These are phyloP conservation scores for Azemiops feae DNA, from an alignment of 2,113 vertebrate species.

Conservation along the genomic window DNA sequence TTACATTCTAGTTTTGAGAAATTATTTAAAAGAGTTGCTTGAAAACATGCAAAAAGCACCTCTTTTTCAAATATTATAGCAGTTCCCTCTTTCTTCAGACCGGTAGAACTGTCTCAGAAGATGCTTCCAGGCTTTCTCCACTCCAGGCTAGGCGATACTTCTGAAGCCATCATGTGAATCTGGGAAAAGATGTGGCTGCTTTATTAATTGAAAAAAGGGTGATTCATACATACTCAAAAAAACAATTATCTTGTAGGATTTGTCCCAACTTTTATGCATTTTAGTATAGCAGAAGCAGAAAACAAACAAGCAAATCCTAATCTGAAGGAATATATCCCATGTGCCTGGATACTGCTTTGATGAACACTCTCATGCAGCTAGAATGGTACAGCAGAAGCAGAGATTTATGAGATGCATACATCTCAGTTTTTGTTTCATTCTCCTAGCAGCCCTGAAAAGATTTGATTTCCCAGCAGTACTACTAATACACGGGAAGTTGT, in stretches of 20 bases:
- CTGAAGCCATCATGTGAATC: neutral
- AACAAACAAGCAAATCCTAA: neutral
- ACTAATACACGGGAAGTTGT: constrained; percentile 9
- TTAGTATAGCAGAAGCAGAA: neutral
- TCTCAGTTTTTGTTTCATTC: constrained; percentile 24
- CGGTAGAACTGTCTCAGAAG: neutral
- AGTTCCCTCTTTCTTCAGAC: neutral
- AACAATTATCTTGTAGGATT: neutral
- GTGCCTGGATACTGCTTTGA: neutral
- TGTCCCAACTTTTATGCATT: neutral
- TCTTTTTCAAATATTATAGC: neutral
- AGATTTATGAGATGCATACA: constrained; percentile 8
- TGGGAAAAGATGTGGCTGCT: neutral
- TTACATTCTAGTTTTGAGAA: neutral
- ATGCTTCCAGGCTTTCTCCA: neutral
- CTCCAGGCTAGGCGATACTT: neutral
- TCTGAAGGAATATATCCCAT: neutral
- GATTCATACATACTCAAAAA: neutral
- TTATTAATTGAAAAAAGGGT: neutral
- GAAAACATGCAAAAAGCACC: neutral
- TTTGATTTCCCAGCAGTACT: constrained; percentile 39
- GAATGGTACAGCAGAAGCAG: neutral
- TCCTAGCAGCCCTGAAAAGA: constrained; percentile 15
- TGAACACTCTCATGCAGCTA: neutral
- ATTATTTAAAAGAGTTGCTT: neutral